Conservation (phyloP, 2,888 invertebrate species). For the Cephus pulcher region DNA sequence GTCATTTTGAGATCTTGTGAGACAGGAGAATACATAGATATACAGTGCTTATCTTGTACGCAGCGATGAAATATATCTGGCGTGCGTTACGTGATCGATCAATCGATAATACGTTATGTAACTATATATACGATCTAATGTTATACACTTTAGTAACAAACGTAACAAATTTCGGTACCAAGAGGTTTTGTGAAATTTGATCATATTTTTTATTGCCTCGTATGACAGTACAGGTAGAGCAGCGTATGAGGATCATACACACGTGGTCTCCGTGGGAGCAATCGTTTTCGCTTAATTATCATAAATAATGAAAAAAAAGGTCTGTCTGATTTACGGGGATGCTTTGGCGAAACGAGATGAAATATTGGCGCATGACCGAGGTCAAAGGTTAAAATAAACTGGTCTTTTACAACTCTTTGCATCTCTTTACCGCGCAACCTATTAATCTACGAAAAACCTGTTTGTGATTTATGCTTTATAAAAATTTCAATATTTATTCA, state of each 20-base stretch:
- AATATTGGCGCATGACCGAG: constrained; percentile 35
- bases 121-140: neutral
- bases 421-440: constrained; percentile 20
- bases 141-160: neutral
- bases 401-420: constrained; percentile 36
- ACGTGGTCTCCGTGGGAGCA: constrained; percentile 26
- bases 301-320: constrained; percentile 36
- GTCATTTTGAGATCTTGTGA: neutral
- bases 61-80: neutral
- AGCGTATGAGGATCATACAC: constrained; percentile 4
- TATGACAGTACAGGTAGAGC: constrained; percentile 1
- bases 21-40: neutral
- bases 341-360: constrained; percentile 39
- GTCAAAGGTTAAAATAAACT: constrained; percentile 47
- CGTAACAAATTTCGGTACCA: neutral
- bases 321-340: constrained; percentile 39
- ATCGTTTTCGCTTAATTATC: constrained; percentile 44
- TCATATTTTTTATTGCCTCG: neutral
- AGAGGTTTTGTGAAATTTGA: neutral
- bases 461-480: constrained; percentile 26
- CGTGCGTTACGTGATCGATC: neutral
- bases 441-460: constrained; percentile 41
- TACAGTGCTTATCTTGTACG: neutral
- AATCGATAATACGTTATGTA: neutral
- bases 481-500: neutral